These are phyloP conservation scores for Strigops habroptila DNA, from an alignment of 2,113 vertebrate genomes.

Conservation along the genomic window DNA sequence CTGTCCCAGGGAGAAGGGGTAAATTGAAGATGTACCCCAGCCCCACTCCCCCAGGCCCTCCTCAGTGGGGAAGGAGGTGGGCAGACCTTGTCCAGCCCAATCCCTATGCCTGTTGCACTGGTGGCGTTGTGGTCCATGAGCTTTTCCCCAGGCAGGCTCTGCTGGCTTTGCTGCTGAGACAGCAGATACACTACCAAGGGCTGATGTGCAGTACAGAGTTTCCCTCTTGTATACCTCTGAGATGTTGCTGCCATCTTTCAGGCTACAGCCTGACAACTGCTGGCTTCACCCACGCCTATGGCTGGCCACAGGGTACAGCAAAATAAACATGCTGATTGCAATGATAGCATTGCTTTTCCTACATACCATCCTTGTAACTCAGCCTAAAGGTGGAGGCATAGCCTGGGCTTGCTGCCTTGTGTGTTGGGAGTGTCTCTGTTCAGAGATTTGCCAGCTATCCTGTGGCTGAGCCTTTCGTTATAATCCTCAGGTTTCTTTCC, in stretches of 20 bases:
- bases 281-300: rapidly evolving
- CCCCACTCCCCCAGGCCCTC: rapidly evolving
- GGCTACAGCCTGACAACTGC: not conserved
- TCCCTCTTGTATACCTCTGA: not conserved
- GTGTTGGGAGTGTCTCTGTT: rapidly evolving
- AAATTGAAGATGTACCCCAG: not conserved
- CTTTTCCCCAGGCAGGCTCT: not conserved
- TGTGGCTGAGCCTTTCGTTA: not conserved
- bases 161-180: not conserved
- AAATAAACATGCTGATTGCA: not conserved
- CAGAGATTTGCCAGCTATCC: not conserved
- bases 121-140: rapidly evolving
- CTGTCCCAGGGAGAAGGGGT: not conserved
- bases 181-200: rapidly evolving
- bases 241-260: not conserved
- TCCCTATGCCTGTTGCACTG: not conserved
- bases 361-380: not conserved
- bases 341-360: not conserved
- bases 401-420: not conserved
- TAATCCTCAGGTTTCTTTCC: not conserved
- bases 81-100: not conserved
- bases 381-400: not conserved
- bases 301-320: not conserved
- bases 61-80: not conserved
- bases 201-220: not conserved